A percentile compares a stretch with the other conserved stretches of the same genome.
Evolutionary conservation across 1,140 invertebrate genomes (phyloP).

Genomic region (Cydia amplana): DNA sequence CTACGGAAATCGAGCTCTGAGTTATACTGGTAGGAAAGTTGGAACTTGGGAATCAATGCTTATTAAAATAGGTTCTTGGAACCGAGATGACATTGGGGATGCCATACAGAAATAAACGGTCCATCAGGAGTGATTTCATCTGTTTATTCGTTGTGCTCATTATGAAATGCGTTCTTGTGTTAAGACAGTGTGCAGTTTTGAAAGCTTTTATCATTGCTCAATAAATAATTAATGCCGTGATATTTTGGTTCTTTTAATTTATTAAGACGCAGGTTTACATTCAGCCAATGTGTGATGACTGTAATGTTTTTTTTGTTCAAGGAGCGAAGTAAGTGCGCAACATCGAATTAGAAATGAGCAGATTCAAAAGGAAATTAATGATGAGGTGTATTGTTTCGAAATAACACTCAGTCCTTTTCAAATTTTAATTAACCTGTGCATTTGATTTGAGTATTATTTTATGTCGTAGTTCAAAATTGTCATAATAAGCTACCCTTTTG

Average conservation of each 20-base stretch:
- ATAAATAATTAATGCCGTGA: not conserved
- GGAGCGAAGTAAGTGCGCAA: too few relatives aligned
- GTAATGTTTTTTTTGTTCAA: too few relatives aligned
- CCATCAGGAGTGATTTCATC: slow-evolving; percentile 50
- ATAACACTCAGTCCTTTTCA: too few relatives aligned
- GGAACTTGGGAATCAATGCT: not conserved
- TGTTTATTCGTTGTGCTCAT: slow-evolving; percentile 27
- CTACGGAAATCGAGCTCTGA: not conserved
- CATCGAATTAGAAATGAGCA: too few relatives aligned
- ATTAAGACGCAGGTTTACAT: not conserved
- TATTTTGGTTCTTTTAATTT: not conserved
- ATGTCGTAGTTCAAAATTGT: too few relatives aligned
- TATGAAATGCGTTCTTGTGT: slow-evolving; percentile 15
- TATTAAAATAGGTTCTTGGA: slow-evolving; percentile 45
- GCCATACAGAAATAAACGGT: slow-evolving; percentile 49
- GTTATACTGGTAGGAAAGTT: not conserved
- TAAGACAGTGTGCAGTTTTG: not conserved
- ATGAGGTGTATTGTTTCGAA: too few relatives aligned
- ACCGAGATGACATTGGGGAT: slow-evolving; percentile 44
- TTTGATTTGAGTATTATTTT: too few relatives aligned
- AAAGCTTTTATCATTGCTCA: slow-evolving; percentile 5
- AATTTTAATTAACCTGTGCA: too few relatives aligned
- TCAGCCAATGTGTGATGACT: too few relatives aligned
- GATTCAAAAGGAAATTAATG: too few relatives aligned
- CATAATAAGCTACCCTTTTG: too few relatives aligned